phyloP scores from a whole-genome alignment of 2,797 vertebrate genomes.

The Anguilla anguilla region DNA sequence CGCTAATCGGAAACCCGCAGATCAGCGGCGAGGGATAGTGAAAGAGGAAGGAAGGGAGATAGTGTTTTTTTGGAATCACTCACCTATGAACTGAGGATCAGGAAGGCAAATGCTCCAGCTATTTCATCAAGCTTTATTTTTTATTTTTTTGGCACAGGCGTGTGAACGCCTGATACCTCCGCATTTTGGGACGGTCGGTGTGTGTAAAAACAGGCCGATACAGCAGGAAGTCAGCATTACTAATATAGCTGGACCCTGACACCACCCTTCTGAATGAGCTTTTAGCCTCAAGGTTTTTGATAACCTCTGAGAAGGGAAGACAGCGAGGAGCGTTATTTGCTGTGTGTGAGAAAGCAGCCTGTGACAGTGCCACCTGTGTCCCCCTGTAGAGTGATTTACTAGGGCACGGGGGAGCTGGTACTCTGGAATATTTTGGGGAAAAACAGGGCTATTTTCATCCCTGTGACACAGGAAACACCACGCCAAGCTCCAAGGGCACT shows the following conservation, averaged over 20 bases:
- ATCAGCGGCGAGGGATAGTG: constrained; percentile 43
- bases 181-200: not conserved
- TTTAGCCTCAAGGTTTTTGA: not conserved
- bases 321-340: not conserved
- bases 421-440: constrained; percentile 26
- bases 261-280: too few species aligned
- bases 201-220: not conserved
- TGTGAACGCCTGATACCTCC: not conserved
- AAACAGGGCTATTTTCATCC: constrained; percentile 46
- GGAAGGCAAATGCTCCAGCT: not conserved
- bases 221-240: too few species aligned
- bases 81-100: not conserved
- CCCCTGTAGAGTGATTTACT: not conserved
- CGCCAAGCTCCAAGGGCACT: constrained; percentile 47
- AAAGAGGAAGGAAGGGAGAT: constrained; percentile 50
- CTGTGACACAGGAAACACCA: constrained; percentile 41
- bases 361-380: not conserved
- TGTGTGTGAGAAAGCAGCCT: not conserved
- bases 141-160: not conserved
- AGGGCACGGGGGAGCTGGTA: not conserved
- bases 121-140: not conserved
- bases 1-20: constrained; percentile 69
- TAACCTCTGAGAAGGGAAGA: not conserved
- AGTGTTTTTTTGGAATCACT: constrained; percentile 19
- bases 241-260: too few species aligned